phyloP scores from a whole-genome alignment of 2,797 vertebrate genomes.

The Syngnathus acus region DNA sequence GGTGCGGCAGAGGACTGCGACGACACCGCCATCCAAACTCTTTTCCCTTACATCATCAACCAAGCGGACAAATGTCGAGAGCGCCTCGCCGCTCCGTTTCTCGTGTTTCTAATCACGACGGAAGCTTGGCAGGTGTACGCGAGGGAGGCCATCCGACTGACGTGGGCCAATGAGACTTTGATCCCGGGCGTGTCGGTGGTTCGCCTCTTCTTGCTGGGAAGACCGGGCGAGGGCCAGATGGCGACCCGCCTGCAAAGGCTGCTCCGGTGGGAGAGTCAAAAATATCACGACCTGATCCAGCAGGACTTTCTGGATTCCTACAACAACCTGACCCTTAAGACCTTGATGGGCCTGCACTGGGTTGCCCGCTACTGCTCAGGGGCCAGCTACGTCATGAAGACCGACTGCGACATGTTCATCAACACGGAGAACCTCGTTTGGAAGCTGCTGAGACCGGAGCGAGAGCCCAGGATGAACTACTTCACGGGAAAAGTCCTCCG shows the following conservation, averaged over 20 bases:
- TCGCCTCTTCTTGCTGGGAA: conserved; percentile 85
- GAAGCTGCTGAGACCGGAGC: conserved; percentile 83
- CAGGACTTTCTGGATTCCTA: conserved; percentile 92
- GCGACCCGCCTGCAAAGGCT: conserved; percentile 69
- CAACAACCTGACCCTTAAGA: conserved; percentile 93
- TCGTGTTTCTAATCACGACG: conserved; percentile 86
- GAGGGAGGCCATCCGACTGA: conserved; percentile 87
- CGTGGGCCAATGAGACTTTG: conserved; percentile 89
- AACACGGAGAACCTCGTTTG: conserved; percentile 92
- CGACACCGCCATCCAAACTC: conserved; percentile 61
- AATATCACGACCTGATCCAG: conserved; percentile 86
- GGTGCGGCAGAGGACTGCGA: conserved; percentile 54
- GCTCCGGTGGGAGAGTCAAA: conserved; percentile 82
- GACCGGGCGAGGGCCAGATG: conserved; percentile 56
- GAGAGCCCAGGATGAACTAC: conserved; percentile 76
- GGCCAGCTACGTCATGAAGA: conserved; percentile 91
- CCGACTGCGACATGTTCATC: conserved; percentile 96
- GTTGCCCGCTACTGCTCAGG: conserved; percentile 81
- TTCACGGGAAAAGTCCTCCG: conserved; percentile 94
- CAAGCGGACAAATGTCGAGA: conserved; percentile 82
- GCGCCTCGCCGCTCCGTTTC: conserved; percentile 66
- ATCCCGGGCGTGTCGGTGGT: conserved; percentile 71
- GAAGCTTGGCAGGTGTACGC: conserved; percentile 84
- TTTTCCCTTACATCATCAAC: conserved; percentile 82
- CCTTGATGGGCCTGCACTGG: conserved; percentile 98